Base-by-base conservation (phyloP, 2,888 invertebrate species). In the Pteria penguin region DNA sequence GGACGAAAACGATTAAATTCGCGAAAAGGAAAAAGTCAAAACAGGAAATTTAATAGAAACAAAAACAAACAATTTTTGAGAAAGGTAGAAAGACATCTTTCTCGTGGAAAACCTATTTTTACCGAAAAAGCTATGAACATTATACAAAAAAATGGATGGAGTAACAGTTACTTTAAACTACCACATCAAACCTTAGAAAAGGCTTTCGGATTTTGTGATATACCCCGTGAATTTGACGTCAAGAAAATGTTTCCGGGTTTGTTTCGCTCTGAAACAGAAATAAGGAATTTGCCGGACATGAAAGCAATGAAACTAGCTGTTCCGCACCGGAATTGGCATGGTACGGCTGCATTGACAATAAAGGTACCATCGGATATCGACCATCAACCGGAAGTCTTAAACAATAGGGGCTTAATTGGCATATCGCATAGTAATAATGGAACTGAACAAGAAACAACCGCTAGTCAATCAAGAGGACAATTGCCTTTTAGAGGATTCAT, bases 171-270 rank as follows among this genome's bases (percentile, higher is more conserved):
- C 18, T 45, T 45, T 18, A 45, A 57, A 26, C 26, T 70, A 29
- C 61, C 60, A 18, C 36, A 61, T 18, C 60, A 70, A 60, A n/a
- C 22, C 24, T 26, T 31, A 57, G 8, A 32, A 2, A 75, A 58
- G 65, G 75, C 70, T 4, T 70, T 75, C 24, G 69, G 75, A 24
- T 5, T 31, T 29, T 70, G 75, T 63, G 75, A 75, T 29, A 70
- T 75, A 24, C 63, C 62, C 2, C 63, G 68, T 22, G 68, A 74
- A 22, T 60, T 61, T 4, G 68, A 55, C 18, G 26, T 74, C 32
- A 36, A 62, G 22, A 52, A 27, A 26, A 55, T 74, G 57, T 74
- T 74, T 55, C 74, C 74, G 3, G 74, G 74, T 33, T n/a, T 74
- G 11, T 74, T 74, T 62, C 60, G 60, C 5, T 55, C 74, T 2